Conservation (phyloP, 2,797 vertebrate genomes). For the Austrolebias charrua region DNA sequence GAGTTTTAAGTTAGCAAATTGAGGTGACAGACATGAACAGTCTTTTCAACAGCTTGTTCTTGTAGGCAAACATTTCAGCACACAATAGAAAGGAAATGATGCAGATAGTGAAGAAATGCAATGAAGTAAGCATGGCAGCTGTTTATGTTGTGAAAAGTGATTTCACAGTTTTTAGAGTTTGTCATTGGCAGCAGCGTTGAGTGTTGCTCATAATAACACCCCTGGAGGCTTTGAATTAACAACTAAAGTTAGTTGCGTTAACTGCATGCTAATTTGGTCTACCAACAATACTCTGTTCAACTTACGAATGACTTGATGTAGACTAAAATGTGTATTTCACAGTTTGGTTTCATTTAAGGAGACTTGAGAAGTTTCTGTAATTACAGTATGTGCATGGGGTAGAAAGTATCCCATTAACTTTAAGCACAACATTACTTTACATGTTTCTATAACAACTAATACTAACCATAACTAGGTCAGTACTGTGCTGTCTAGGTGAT, state of each 20-base stretch:
- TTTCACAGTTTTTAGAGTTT: conserved; percentile 72
- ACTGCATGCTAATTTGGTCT: conserved; percentile 70
- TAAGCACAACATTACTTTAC: not conserved
- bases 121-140: conserved; percentile 74
- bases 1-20: conserved; percentile 63
- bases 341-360: not conserved
- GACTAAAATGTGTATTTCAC: conserved; percentile 13
- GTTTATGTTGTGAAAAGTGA: conserved; percentile 70
- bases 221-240: conserved; percentile 52
- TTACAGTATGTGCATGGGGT: not conserved
- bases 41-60: conserved; percentile 60
- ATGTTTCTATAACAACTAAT: not conserved
- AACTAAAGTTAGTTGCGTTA: conserved; percentile 56
- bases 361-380: conserved; percentile 6
- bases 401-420: not conserved
- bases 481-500: no score
- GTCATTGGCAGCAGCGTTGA: conserved; percentile 67
- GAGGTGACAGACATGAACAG: conserved; percentile 59
- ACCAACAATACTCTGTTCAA: conserved; percentile 31
- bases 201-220: conserved; percentile 74
- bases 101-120: conserved; percentile 56
- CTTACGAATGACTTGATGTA: conserved; percentile 4
- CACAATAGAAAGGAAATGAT: conserved; percentile 57
- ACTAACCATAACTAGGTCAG: not conserved
- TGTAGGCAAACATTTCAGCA: conserved; percentile 63